A percentile compares a stretch with the other conserved stretches of the same genome.
phyloP scores from a whole-genome alignment of 2,797 vertebrate species.

The Microchirus variegatus region DNA sequence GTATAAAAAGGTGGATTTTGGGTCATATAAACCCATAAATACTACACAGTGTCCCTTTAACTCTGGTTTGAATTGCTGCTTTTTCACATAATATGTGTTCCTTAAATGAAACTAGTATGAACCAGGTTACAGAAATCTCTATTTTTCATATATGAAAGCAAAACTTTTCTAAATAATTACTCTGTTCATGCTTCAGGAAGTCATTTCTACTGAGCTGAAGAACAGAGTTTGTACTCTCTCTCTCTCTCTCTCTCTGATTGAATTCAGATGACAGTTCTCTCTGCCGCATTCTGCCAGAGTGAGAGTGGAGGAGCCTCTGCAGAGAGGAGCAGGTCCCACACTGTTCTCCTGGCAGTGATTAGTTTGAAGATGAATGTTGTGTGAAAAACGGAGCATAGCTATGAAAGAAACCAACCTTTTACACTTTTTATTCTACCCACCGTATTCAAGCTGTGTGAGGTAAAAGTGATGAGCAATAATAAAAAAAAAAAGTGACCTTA shows the following conservation, averaged over 20 bases:
- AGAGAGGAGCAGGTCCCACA: slow-evolving; percentile 58
- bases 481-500: no score
- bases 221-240: slow-evolving; percentile 30
- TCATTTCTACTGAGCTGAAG: slow-evolving; percentile 33
- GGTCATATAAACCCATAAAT: no score
- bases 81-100: neutral
- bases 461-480: no score
- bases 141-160: no score
- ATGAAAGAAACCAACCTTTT: neutral
- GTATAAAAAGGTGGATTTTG: no score
- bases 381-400: slow-evolving; percentile 20
- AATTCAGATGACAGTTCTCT: slow-evolving; percentile 68
- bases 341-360: slow-evolving; percentile 51
- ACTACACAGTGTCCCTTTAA: no score
- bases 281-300: slow-evolving; percentile 78
- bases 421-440: neutral
- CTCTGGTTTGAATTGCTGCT: no score
- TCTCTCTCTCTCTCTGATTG: slow-evolving; percentile 45
- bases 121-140: no score
- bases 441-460: neutral
- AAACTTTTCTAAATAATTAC: no score
- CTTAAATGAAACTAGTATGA: no score
- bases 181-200: slow-evolving; percentile 1
- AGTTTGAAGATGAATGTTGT: slow-evolving; percentile 49
- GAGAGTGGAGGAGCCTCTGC: slow-evolving; percentile 58